Evolutionary conservation across 2,888 invertebrate genomes (phyloP), one percentile per base, ranked within the genome.

Genomic region (Athetis lepigone): DNA sequence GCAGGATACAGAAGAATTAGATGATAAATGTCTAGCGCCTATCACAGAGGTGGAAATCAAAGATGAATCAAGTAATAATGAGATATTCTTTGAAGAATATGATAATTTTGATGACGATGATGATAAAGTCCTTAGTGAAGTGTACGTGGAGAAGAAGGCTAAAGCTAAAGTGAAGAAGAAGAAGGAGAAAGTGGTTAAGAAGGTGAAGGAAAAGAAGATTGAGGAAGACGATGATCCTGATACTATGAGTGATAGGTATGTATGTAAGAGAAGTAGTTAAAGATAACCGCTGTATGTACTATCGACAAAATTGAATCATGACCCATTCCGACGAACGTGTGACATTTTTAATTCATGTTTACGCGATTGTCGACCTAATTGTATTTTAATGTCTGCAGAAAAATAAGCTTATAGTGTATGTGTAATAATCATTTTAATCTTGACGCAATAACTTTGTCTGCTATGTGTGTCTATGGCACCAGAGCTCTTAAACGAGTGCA

Each of bases 51-150:
- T 88, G 0, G 84, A 88, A 33, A 75, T 90, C 0, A 91, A 91
- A 56, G 81, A 85, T 13, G 91, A 90, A n/a, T 33, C 33, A 2
- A 75, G 68, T 1, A 51, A 33, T 0, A 89, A 89, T 43, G 90
- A 90, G 9, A 88, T 92, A 57, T 93, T 81, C 40, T 87, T 89
- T 3, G 85, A 91, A 6, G 92, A 91, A 16, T 90, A 79, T 37
- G 86, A 87, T 21, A 62, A 83, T 21, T 90, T 88, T 23, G 86
- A 87, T 13, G 89, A 89, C 1, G 88, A 89, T 0, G 92, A 91
- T 0, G 90, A 91, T 49, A 84, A 82, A 37, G 86, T 83, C 0
- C 50, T 92, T 0, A 92, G 91, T 62, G 91, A 91, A 43, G 85
- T 92, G 4, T 85, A 82, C 18, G 79, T 79, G 3, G 71, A 82